phyloP scores from a whole-genome alignment of 1,140 invertebrate genomes.

The Orius insidiosus region DNA sequence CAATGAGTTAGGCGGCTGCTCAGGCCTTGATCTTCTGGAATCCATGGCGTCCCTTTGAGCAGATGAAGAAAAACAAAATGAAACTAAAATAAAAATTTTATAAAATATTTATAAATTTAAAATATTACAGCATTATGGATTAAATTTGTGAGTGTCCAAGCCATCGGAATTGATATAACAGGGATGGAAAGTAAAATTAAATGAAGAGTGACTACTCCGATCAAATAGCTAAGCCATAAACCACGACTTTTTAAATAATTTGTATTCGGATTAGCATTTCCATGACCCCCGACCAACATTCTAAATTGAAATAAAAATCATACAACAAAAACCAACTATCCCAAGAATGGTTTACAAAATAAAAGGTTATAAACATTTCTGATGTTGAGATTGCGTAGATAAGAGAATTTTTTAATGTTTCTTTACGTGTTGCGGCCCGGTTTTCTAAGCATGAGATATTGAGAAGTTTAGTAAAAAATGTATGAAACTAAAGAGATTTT shows the following conservation, averaged over 20 bases:
- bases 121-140: slow-evolving; percentile 50
- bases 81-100: no score
- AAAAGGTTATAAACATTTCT: no score
- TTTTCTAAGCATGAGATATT: no score
- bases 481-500: no score
- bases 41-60: slow-evolving; percentile 54
- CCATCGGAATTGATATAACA: slow-evolving; percentile 40
- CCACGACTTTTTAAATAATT: slow-evolving; percentile 47
- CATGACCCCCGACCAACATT: slow-evolving; percentile 44
- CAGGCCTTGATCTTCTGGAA: slow-evolving; percentile 43
- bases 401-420: no score
- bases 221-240: slow-evolving; percentile 47
- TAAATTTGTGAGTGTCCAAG: slow-evolving; percentile 54
- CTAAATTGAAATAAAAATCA: no score
- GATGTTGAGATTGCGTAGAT: no score
- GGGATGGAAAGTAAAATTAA: slow-evolving; percentile 47
- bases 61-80: slow-evolving; percentile 46
- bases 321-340: no score
- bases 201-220: slow-evolving; percentile 41
- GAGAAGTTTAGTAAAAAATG: no score
- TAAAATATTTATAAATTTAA: no score
- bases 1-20: slow-evolving; percentile 45
- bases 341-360: no score
- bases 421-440: no score
- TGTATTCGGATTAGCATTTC: slow-evolving; percentile 47